phyloP scores from a whole-genome alignment of 2,888 invertebrate species.

The Anthophora plumipes region DNA sequence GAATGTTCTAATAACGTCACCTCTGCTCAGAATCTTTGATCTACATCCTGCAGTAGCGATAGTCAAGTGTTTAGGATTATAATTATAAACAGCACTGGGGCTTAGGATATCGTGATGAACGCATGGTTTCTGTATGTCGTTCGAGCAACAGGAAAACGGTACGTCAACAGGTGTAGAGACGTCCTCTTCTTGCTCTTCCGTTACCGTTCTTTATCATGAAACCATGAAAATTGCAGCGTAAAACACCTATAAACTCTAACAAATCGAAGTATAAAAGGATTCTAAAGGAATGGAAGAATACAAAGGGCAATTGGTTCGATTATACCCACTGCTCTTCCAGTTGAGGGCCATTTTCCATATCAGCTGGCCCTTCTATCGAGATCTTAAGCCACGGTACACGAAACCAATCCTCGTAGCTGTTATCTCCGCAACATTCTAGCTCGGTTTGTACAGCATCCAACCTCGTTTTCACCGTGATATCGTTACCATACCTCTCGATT shows the following conservation, averaged over 20 bases:
- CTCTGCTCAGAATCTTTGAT: slow-evolving; percentile 46
- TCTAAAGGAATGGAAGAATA: neutral
- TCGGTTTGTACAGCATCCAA: slow-evolving; percentile 87
- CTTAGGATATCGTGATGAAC: slow-evolving; percentile 87
- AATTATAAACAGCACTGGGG: slow-evolving; percentile 86
- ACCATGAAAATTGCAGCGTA: no score
- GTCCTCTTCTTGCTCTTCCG: slow-evolving; percentile 76
- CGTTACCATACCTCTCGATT: slow-evolving; percentile 86
- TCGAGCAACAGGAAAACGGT: slow-evolving; percentile 88
- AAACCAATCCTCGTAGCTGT: slow-evolving; percentile 88
- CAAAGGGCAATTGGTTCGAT: slow-evolving; percentile 52
- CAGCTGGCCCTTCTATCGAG: slow-evolving; percentile 34
- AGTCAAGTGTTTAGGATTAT: slow-evolving; percentile 83
- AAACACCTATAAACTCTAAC: no score
- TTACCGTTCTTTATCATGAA: slow-evolving; percentile 19
- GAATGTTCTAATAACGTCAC: slow-evolving; percentile 37
- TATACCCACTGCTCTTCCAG: slow-evolving; percentile 66
- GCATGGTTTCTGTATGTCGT: slow-evolving; percentile 86
- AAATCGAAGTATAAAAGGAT: no score
- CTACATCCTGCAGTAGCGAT: slow-evolving; percentile 64
- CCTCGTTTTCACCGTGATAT: slow-evolving; percentile 86
- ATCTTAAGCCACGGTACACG: slow-evolving; percentile 85
- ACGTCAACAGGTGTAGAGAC: slow-evolving; percentile 81
- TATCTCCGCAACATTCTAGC: slow-evolving; percentile 88
- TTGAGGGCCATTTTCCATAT: slow-evolving; percentile 33